Base-by-base conservation (phyloP, 2,797 vertebrate genomes). In the Orientallactaga sibirica region DNA sequence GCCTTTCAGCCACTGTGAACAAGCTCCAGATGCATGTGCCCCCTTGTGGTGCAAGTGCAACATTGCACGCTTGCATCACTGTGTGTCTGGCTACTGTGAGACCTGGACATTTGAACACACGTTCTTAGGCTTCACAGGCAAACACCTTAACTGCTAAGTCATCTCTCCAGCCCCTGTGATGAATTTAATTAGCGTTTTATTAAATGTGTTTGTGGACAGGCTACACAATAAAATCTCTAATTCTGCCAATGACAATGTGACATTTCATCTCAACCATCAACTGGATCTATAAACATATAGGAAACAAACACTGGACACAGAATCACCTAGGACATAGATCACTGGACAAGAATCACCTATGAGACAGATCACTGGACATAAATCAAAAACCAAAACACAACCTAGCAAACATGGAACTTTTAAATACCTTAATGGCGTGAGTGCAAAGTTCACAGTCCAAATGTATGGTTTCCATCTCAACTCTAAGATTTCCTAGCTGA, bases 141-240 rank as follows among this genome's bases (percentile, higher is more conserved):
- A 48, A 10, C 48, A 8, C 48, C 48, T 48, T 48, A 7, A 48
- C 48, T 48, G 48, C 48, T 48, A 48, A 48, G 48, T 10, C 48
- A 48, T 48, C 48, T 48, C 48, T 48, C 48, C 48, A 48, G 48
- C 48, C 48, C 48, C 71, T 18, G 66, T 25, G 3, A 55, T 43
- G 75, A 70, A 85, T 84, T 87, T 75, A 89, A 74, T 77, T 41
- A 92, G 52, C 41, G 76, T 61, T 92, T 88, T 71, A 85, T 70
- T 96, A 86, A 93, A 88, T 74, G 15, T 80, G 29, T 64, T 33
- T 90, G 14, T 7, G 33, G 10, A 55, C 27, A 68, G 64, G 24
- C 12, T 71, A 80, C 48, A 80, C 19, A 95, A 73, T 64, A 74
- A 94, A 80, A 95, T 88, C 11, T 68, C 8, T 19, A 90, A 7